Conservation (phyloP, 2,888 invertebrate species). For the Myopa tessellatipennis region DNA sequence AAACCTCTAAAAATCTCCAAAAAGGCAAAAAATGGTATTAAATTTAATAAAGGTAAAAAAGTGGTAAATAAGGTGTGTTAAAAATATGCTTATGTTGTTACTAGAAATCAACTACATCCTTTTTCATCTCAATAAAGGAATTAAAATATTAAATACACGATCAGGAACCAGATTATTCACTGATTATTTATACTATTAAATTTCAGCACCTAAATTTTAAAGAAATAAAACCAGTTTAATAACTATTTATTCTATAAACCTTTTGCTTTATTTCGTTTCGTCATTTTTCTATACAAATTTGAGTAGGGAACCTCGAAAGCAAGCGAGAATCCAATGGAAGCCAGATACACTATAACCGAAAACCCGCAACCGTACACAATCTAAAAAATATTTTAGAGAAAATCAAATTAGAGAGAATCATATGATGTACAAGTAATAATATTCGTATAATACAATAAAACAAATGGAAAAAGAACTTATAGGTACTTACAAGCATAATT, state of each 20-base stretch:
- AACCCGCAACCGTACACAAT: constrained; percentile 60
- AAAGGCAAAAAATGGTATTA: too few relatives aligned
- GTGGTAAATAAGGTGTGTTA: too few relatives aligned
- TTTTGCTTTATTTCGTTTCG: constrained; percentile 41
- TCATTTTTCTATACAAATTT: constrained; percentile 57
- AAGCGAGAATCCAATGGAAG: constrained; percentile 59
- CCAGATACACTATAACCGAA: constrained; percentile 58
- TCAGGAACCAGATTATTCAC: too few relatives aligned
- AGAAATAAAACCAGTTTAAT: background rate
- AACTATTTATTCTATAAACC: background rate
- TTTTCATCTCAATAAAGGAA: too few relatives aligned
- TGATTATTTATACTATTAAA: too few relatives aligned
- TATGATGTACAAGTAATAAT: background rate
- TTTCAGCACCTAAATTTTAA: background rate
- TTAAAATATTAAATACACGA: too few relatives aligned
- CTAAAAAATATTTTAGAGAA: constrained; percentile 45
- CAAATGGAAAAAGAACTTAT: background rate
- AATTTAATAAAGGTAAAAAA: too few relatives aligned
- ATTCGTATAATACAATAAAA: background rate
- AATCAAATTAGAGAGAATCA: constrained; percentile 16
- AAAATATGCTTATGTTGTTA: too few relatives aligned
- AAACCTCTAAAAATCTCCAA: too few relatives aligned
- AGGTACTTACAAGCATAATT: constrained; percentile 57
- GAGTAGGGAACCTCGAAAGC: constrained; percentile 62
- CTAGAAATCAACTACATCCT: too few relatives aligned